Base-by-base conservation (phyloP, 2,113 vertebrate genomes). In the Syngnathus typhle region DNA sequence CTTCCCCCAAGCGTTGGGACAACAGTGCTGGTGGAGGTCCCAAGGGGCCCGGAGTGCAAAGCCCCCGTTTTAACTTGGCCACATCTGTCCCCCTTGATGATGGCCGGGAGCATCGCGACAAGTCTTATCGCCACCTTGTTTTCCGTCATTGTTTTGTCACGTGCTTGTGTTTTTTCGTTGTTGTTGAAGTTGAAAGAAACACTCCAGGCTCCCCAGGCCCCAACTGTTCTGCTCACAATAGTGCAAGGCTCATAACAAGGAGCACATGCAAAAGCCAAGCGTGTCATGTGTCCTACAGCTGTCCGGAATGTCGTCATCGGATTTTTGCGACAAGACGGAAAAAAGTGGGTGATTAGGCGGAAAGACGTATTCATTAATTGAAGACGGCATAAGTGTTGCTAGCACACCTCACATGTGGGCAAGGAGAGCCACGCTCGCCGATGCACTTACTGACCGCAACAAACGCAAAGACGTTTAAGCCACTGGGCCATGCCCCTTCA, bases 141-240 rank as follows among this genome's bases (percentile, higher is more conserved):
- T 72, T 51, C 44, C 12, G 64, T 67, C 16, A 6, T 58, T 36
- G 55, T 58, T 58, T 58, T 36, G 27, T 27, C 23, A 32, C 18
- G 27, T 15, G 36, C 19, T 44, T 44, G 10, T 44, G 10, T 38
- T 43, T 23, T 43, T 52, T n/a, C 10, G 27, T 49, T 47, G 11
- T 37, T 65, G 66, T 65, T 73, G 23, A 7, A n/a, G n/a, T n/a
- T n/a, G n/a, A n/a, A 1, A 37, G n/a, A 58, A 67, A 21, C 37
- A 64, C 41, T 39, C 44, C 3, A 36, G n/a, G 38, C 46, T 12
- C 85, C 83, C 83, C 10, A 13, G 71, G 76, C 81, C 65, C 60
- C 67, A 72, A 68, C 64, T 78, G 77, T 70, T 84, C 61, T 75
- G 59, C 74, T 66, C 77, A 85, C 82, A 89, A 85, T 83, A 81